Evolutionary conservation across 2,888 invertebrate genomes (phyloP).

Genomic region (Sthenelais limicola): DNA sequence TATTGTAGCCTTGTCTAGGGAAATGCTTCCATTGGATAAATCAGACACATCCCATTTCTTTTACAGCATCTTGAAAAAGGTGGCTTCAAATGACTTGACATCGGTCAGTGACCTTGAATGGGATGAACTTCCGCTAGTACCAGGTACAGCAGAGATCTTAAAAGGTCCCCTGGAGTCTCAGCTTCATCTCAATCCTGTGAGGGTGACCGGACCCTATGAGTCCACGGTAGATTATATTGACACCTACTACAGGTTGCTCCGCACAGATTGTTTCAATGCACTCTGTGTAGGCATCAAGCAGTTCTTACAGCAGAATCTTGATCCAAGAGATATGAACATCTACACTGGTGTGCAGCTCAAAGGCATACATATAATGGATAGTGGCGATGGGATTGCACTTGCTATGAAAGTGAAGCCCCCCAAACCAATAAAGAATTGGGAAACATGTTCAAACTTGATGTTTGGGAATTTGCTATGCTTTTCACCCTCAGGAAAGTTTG

Average conservation of each 20-base stretch:
- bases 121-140: constrained; percentile 13
- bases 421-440: constrained; percentile 22
- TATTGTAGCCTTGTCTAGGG: too few species aligned
- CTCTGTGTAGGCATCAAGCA: not conserved
- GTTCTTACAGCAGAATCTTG: constrained; percentile 15
- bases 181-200: not conserved
- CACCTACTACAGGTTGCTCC: not conserved
- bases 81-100: too few species aligned
- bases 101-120: constrained; percentile 4
- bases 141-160: not conserved
- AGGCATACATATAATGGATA: not conserved
- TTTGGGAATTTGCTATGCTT: constrained; percentile 39
- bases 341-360: not conserved
- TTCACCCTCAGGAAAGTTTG: constrained; percentile 25
- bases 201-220: not conserved
- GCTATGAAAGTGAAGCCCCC: constrained; percentile 3
- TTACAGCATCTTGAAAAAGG: too few species aligned
- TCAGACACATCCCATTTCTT: too few species aligned
- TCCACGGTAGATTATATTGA: not conserved
- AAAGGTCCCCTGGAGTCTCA: not conserved
- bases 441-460: constrained; percentile 27
- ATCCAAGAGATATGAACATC: constrained; percentile 14
- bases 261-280: constrained; percentile 3
- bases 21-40: too few species aligned
- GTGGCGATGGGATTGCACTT: not conserved